These are phyloP conservation scores for Drosophila nr. perissopoda DNA, from an alignment of 2,888 invertebrate genomes.

Conservation along the genomic window DNA sequence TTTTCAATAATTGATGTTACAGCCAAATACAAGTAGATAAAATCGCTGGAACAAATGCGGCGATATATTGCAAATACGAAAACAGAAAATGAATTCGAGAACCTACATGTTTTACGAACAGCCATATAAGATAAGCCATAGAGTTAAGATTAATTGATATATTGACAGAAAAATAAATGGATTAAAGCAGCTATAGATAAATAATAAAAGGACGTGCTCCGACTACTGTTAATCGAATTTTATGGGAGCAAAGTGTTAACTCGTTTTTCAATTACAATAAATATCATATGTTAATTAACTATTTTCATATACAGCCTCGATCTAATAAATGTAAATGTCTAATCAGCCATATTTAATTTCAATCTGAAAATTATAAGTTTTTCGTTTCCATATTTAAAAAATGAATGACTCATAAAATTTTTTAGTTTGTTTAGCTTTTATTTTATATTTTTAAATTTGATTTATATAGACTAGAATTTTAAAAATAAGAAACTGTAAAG, in stretches of 20 bases:
- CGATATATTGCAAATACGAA: slow-evolving; percentile 19
- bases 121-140: slow-evolving; percentile 14
- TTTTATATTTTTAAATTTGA: neutral
- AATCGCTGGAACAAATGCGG: slow-evolving; percentile 44
- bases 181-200: neutral
- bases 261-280: too few species aligned
- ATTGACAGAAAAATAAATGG: neutral
- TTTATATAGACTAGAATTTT: neutral
- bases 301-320: neutral
- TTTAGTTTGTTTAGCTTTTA: neutral
- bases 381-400: neutral
- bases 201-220: neutral
- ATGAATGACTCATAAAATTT: neutral
- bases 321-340: neutral
- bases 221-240: neutral
- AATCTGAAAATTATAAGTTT: neutral
- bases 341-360: neutral
- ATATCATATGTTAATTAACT: neutral
- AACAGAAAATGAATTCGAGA: slow-evolving; percentile 42
- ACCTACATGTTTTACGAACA: slow-evolving; percentile 9
- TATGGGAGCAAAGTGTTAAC: neutral
- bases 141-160: neutral
- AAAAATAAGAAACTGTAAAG: neutral
- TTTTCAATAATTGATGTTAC: slow-evolving; percentile 60
- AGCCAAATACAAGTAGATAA: slow-evolving; percentile 30